Evolutionary conservation across 2,113 vertebrate species (phyloP).

Genomic region (Erythrolamprus reginae): DNA sequence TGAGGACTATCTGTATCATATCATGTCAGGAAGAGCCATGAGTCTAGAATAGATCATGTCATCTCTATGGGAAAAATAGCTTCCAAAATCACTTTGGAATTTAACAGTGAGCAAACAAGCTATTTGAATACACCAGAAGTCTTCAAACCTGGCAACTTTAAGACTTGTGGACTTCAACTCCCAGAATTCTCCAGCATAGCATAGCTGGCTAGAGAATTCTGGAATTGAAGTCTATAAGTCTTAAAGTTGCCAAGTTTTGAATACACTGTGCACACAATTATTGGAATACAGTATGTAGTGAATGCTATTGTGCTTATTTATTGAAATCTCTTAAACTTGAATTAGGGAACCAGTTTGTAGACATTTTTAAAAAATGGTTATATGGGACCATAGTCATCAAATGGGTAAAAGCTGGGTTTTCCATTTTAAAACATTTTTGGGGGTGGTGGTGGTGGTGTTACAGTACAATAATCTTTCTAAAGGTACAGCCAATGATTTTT

Average conservation of each 20-base stretch:
- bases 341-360: background rate
- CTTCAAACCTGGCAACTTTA: no score
- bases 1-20: background rate
- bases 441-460: accelerated
- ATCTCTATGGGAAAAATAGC: background rate
- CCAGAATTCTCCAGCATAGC: no score
- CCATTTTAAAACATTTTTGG: background rate
- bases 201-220: no score
- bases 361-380: background rate
- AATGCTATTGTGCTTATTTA: background rate
- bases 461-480: background rate
- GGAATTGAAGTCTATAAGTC: no score
- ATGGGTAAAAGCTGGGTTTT: background rate
- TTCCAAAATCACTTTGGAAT: background rate
- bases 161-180: no score
- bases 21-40: background rate
- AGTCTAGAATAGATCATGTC: background rate
- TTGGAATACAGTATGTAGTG: background rate
- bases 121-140: no score
- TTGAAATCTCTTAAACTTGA: background rate
- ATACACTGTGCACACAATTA: no score
- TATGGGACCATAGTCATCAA: background rate
- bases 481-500: background rate
- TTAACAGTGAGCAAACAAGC: background rate
- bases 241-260: no score